Percentiles rank a stretch among this genome's conserved stretches.
Conservation (phyloP, 2,888 invertebrate species). For the Coenonympha glycerion region DNA sequence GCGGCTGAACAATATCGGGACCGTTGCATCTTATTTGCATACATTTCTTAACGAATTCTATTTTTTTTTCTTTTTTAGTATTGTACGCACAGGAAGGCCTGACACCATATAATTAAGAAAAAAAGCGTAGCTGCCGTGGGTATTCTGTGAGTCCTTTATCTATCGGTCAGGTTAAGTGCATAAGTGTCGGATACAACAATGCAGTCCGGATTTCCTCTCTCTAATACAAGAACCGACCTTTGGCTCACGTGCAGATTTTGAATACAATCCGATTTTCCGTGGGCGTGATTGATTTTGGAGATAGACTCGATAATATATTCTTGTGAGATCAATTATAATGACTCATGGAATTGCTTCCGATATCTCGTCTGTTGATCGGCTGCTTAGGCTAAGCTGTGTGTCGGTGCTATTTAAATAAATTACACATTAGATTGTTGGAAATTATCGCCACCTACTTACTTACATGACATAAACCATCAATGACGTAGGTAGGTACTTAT, state of each 20-base stretch:
- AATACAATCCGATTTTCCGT: constrained; percentile 65
- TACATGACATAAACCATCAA: too few relatives aligned
- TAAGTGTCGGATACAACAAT: constrained; percentile 68
- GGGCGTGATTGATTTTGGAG: constrained; percentile 74
- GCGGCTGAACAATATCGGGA: constrained; percentile 39
- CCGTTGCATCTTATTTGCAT: constrained; percentile 70
- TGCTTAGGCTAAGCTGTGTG: constrained; percentile 20
- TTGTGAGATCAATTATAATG: constrained; percentile 44
- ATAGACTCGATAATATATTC: constrained; percentile 58
- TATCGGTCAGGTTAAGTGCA: constrained; percentile 69
- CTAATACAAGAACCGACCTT: constrained; percentile 69
- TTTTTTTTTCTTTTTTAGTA: constrained; percentile 38
- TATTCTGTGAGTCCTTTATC: constrained; percentile 55
- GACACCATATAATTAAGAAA: constrained; percentile 64
- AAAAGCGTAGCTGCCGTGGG: constrained; percentile 49
- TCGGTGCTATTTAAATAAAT: constrained; percentile 10
- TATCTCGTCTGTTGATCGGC: constrained; percentile 26
- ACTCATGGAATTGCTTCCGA: constrained; percentile 46
- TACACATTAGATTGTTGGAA: constrained; percentile 2
- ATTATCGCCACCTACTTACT: neutral
- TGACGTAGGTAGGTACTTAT: too few relatives aligned
- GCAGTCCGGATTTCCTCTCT: constrained; percentile 73
- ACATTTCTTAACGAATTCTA: constrained; percentile 35
- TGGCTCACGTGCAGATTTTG: constrained; percentile 71
- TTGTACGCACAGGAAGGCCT: constrained; percentile 35